phyloP scores from a whole-genome alignment of 2,888 invertebrate species.

The Bembecia ichneumoniformis region DNA sequence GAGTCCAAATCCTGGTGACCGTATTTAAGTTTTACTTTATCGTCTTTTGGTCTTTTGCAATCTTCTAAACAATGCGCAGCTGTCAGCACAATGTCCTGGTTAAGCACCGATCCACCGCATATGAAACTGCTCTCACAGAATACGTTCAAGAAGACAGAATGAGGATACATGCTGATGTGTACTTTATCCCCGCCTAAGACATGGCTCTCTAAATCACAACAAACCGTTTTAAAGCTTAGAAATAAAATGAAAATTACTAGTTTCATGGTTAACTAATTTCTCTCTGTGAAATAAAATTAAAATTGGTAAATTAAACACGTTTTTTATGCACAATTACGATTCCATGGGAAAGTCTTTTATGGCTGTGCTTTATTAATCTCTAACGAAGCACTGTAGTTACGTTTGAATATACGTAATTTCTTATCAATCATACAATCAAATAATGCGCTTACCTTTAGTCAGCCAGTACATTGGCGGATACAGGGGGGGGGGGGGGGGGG shows the following conservation, averaged over 20 bases:
- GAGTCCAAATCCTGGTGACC: conserved; percentile 13
- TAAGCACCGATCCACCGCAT: conserved; percentile 31
- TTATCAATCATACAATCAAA: too few relatives aligned
- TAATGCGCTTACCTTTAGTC: too few relatives aligned
- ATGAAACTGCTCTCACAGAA: conserved; percentile 10
- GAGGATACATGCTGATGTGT: conserved; percentile 13
- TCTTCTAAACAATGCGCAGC: conserved; percentile 24
- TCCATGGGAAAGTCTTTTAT: too few relatives aligned
- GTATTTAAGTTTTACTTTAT: neutral
- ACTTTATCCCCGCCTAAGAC: conserved; percentile 16
- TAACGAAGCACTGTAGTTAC: too few relatives aligned
- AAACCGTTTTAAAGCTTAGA: too few relatives aligned
- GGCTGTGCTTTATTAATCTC: too few relatives aligned
- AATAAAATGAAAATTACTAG: conserved; percentile 2
- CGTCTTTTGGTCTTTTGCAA: neutral
- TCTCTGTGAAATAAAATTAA: too few relatives aligned
- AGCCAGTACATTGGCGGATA: too few relatives aligned
- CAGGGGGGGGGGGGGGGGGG: too few relatives aligned
- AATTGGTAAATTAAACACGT: neutral
- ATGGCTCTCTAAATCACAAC: conserved; percentile 5
- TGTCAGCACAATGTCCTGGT: conserved; percentile 21
- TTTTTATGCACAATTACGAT: conserved; percentile 12
- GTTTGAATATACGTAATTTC: too few relatives aligned
- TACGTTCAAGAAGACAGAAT: conserved; percentile 17
- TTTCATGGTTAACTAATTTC: neutral